These are phyloP conservation scores for Alexandromys fortis DNA, from an alignment of 2,113 vertebrate species.

Conservation along the genomic window DNA sequence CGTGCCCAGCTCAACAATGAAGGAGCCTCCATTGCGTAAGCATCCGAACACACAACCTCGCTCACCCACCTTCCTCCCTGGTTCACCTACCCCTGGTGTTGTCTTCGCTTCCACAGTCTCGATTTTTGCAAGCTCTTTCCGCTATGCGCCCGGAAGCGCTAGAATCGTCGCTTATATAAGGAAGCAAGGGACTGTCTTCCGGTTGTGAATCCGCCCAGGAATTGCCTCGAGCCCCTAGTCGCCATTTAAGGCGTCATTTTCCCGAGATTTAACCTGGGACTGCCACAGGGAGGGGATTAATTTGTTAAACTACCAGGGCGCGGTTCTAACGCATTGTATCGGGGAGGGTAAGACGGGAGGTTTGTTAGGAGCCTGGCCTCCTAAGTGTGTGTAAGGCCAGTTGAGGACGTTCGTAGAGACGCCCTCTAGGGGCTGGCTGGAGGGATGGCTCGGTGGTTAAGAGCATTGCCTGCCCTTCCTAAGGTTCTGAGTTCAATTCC, in stretches of 20 bases:
- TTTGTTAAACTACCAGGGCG: not conserved
- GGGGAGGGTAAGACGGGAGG: not conserved
- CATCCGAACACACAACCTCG: not conserved
- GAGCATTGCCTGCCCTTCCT: no score
- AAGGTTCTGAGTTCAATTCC: no score
- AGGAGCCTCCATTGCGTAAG: no score
- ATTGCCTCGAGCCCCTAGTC: not conserved
- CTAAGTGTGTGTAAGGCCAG: not conserved
- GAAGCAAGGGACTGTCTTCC: not conserved
- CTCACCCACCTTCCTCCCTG: not conserved
- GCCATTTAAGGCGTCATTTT: not conserved
- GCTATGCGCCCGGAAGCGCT: rapidly evolving
- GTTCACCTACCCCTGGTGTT: not conserved
- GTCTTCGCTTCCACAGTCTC: rapidly evolving
- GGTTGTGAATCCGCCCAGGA: not conserved
- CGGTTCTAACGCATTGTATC: not conserved
- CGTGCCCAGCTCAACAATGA: not conserved
- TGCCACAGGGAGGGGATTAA: not conserved
- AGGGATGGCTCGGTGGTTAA: no score
- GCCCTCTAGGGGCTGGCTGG: no score
- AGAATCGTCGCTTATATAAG: not conserved
- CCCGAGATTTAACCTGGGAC: not conserved
- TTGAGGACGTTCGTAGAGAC: not conserved
- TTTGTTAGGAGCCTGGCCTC: not conserved
- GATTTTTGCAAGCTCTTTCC: not conserved